phyloP scores from a whole-genome alignment of 2,797 vertebrate species.

The Propithecus deckenii region DNA sequence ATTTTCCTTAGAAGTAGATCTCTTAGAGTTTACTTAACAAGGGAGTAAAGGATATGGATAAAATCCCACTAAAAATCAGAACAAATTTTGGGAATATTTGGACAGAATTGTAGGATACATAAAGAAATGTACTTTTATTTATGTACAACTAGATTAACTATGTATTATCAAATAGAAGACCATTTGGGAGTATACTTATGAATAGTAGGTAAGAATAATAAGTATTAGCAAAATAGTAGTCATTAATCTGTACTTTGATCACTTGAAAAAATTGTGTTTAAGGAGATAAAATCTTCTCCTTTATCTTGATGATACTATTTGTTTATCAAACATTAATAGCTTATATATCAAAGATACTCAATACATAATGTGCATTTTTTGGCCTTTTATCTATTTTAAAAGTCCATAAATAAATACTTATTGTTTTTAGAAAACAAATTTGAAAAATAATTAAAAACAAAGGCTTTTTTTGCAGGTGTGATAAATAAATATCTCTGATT shows the following conservation, averaged over 20 bases:
- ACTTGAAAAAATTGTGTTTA: neutral
- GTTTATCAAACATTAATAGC: neutral
- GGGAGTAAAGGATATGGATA: conserved; percentile 9
- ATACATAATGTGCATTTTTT: neutral
- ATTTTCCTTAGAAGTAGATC: conserved; percentile 2
- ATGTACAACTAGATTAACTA: neutral
- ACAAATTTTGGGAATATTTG: neutral
- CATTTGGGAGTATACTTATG: neutral
- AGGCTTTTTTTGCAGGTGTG: neutral
- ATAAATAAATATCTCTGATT: neutral
- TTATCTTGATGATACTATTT: conserved; percentile 12
- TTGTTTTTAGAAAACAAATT: conserved; percentile 29
- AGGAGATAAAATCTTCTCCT: neutral
- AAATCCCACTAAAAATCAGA: conserved; percentile 45
- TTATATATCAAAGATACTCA: neutral
- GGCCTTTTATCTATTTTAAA: neutral
- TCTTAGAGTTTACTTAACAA: conserved; percentile 7
- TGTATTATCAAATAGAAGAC: conserved; percentile 27
- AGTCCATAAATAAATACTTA: neutral
- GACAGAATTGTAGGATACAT: neutral
- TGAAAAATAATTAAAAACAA: conserved; percentile 24
- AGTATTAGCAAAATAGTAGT: neutral
- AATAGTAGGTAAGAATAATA: neutral
- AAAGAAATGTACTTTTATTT: neutral
- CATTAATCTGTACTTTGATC: neutral